Evolutionary conservation across 2,888 invertebrate genomes (phyloP), one percentile per base, ranked within the genome.

Genomic region (Deilephila porcellus): DNA sequence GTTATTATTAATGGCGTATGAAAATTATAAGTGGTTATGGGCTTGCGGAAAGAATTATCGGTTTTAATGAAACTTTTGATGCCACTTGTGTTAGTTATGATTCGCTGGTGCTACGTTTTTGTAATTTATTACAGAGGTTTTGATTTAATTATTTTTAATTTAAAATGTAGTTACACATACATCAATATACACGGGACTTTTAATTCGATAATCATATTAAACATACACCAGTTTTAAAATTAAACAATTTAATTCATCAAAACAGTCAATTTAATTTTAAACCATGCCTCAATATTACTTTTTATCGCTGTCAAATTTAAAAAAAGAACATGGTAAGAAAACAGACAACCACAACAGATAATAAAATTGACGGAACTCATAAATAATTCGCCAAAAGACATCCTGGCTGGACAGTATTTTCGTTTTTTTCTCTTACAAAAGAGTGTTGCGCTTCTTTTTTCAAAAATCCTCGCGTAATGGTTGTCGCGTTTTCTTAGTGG

Each of bases 401-500:
- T 67, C 25, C 67, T 52, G 67, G 52, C 67, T 52, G 67, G 25
- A 67, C 14, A 45, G 20, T 67, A 64, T 85, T 82, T 86, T 84
- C 78, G 74, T 76, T 86, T 81, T 86, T 87, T 88, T 87, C 86
- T 83, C 84, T 85, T 85, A 81, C 56, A 17, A 45, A 45, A 56
- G 83, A 83, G 82, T 76, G 79, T 77, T 81, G 79, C 83, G 78
- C 84, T 85, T 79, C 82, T 85, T 91, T 90, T 91, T 88, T 82
- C 83, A 83, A 84, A 79, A 83, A 74, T 45, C 74, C 77, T 34
- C 71, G 45, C 73, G 84, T 86, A 88, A 90, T 88, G 86, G 88
- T 86, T 86, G 88, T 88, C 85, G 90, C 89, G 86, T 89, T 90
- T 92, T 89, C 82, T 88, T 84, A 78, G 81, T 80, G 86, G 86